A percentile compares a stretch with the other conserved stretches of the same genome.
Conservation (phyloP, 2,888 invertebrate species). For the Volucella inanis region DNA sequence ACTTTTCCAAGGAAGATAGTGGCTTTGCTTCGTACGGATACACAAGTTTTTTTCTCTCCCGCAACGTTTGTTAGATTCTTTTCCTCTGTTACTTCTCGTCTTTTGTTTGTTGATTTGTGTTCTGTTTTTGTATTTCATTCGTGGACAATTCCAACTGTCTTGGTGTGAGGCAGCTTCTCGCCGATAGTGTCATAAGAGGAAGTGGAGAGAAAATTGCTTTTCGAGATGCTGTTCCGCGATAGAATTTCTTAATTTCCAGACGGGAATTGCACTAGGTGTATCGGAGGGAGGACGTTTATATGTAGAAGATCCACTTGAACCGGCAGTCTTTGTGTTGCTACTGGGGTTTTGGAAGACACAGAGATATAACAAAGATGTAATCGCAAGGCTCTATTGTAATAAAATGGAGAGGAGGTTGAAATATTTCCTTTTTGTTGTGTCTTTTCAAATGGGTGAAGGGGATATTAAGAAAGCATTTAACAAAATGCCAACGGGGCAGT, state of each 20-base stretch:
- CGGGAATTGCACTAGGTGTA: constrained; percentile 52
- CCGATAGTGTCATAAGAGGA: constrained; percentile 72
- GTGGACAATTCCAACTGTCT: constrained; percentile 66
- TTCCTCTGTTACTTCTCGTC: background rate
- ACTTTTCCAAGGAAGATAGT: background rate
- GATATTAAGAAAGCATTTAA: constrained; percentile 40
- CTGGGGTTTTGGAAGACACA: background rate
- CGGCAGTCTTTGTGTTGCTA: constrained; percentile 15
- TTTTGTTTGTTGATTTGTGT: constrained; percentile 11
- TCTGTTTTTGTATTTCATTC: constrained; percentile 28
- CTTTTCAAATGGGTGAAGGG: constrained; percentile 33
- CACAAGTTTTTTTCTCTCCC: constrained; percentile 2
- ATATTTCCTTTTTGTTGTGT: constrained; percentile 36
- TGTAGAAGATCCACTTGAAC: background rate
- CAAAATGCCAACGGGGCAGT: background rate
- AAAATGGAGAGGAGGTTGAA: constrained; percentile 12
- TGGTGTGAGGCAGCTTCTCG: constrained; percentile 49
- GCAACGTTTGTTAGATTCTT: no score
- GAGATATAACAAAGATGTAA: constrained; percentile 33
- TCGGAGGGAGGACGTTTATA: background rate
- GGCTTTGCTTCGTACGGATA: constrained; percentile 27
- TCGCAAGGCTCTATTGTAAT: constrained; percentile 47
- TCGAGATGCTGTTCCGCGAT: constrained; percentile 66
- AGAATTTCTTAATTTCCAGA: constrained; percentile 71
- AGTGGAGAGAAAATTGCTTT: constrained; percentile 72